Percentiles rank a stretch among this genome's conserved stretches.
Conservation (phyloP, 2,797 vertebrate species). For the Hypotaenidia okinawae region DNA sequence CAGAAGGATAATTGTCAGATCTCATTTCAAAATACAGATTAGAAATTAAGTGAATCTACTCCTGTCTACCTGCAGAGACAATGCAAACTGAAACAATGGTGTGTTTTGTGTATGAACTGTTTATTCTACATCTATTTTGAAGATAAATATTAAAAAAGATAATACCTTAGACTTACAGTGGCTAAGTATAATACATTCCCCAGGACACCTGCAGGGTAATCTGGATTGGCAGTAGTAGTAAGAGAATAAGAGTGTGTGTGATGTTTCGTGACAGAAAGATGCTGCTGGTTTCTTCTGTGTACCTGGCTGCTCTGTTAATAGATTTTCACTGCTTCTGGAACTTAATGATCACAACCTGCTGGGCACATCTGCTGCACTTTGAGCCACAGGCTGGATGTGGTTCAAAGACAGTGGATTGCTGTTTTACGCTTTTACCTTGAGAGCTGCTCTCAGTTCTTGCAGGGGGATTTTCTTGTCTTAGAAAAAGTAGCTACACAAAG, state of each 20-base stretch:
- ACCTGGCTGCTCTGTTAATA: not conserved
- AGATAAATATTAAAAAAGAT: not conserved
- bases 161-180: not conserved
- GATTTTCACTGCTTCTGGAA: not conserved
- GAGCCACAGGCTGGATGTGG: not conserved
- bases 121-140: not conserved
- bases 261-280: not conserved
- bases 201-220: not conserved
- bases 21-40: not conserved
- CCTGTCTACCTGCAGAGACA: not conserved
- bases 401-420: not conserved
- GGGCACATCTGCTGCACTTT: not conserved
- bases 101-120: not conserved
- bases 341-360: not conserved
- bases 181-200: not conserved
- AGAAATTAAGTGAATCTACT: not conserved
- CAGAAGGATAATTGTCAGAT: not conserved
- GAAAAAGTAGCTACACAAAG: not conserved
- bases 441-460: not conserved
- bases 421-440: not conserved
- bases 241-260: not conserved
- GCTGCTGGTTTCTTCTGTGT: not conserved
- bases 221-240: not conserved
- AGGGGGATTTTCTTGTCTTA: not conserved
- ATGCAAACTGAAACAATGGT: fast-evolving